Evolutionary conservation across 2,888 invertebrate genomes (phyloP).

Genomic region (Artemia sinica): DNA sequence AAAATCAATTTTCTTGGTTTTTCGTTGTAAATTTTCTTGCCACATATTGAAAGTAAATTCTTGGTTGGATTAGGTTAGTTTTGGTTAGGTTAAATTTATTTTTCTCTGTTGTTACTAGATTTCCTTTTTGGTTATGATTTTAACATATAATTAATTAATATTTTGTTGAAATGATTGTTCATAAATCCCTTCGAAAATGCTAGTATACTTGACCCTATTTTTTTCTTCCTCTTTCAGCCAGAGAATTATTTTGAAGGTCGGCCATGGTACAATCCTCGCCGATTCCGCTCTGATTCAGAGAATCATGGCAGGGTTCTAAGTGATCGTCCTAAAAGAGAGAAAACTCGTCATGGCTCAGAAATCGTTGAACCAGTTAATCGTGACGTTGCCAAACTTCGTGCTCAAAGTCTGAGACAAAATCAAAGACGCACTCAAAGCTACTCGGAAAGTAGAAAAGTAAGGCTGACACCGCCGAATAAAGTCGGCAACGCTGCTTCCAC

Average conservation of each 20-base stretch:
- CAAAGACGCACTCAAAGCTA: constrained; percentile 16
- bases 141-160: no score
- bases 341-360: constrained; percentile 5
- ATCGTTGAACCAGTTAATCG: constrained; percentile 1
- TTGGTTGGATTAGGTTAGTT: no score
- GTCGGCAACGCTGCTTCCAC: no score
- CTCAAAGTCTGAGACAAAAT: constrained; percentile 5
- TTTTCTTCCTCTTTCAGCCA: not conserved
- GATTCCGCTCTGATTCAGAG: constrained; percentile 1
- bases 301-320: not conserved
- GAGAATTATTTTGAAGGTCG: constrained; percentile 9
- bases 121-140: no score
- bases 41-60: no score
- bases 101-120: no score
- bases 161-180: no score
- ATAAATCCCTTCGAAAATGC: no score
- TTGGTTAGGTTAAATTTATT: no score
- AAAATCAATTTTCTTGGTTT: no score
- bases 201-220: no score
- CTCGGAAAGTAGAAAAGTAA: not conserved
- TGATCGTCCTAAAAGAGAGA: constrained; percentile 6
- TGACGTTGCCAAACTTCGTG: constrained; percentile 6
- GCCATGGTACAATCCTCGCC: not conserved
- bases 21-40: no score
- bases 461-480: constrained; percentile 1